These are phyloP conservation scores for Chlorocebus sabaeus DNA, from an alignment of 2,113 vertebrate species.

Conservation along the genomic window DNA sequence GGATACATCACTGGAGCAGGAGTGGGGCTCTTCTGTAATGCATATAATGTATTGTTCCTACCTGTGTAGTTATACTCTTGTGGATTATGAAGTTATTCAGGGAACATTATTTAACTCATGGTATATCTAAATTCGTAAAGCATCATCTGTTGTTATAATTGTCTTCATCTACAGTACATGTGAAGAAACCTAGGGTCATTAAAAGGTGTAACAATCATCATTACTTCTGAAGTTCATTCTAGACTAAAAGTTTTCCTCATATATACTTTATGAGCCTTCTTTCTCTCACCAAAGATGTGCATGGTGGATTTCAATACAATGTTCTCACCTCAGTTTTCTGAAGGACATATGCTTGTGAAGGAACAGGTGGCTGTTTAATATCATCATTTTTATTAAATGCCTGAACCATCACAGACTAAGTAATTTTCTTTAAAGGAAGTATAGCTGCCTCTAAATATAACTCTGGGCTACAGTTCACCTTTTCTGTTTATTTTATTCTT, in stretches of 20 bases:
- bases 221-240: constrained; percentile 5
- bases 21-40: background rate
- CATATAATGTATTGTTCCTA: background rate
- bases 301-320: background rate
- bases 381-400: constrained; percentile 46
- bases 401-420: background rate
- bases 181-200: background rate
- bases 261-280: background rate
- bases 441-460: constrained; percentile 20
- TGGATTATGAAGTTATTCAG: background rate
- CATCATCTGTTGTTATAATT: background rate
- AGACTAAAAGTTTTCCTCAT: background rate
- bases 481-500: constrained; percentile 56
- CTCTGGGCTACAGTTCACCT: constrained; percentile 57
- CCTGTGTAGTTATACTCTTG: background rate
- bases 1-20: background rate
- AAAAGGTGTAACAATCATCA: background rate
- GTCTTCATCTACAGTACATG: background rate
- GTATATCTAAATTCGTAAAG: background rate
- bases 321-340: constrained; percentile 3
- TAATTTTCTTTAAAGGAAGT: constrained; percentile 61
- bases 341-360: background rate
- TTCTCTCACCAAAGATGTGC: background rate
- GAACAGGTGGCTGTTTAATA: constrained; percentile 42
- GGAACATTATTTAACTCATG: background rate